Percentiles rank a stretch among this genome's conserved stretches.
phyloP scores from a whole-genome alignment of 2,888 invertebrate genomes.

The Trileptium ribeirensis region DNA sequence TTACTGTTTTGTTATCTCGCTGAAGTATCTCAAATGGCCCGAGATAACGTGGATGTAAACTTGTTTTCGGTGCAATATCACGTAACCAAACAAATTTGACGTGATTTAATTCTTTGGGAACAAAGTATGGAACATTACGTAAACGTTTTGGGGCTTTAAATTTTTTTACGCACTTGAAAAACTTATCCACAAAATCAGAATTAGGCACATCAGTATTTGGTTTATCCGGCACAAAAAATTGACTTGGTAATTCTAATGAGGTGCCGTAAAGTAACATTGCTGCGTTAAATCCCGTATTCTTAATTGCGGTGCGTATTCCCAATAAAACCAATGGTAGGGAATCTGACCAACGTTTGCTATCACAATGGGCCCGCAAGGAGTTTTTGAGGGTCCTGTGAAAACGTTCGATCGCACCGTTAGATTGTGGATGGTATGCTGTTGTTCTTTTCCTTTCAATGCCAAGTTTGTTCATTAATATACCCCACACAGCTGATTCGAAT shows the following conservation, averaged over 20 bases:
- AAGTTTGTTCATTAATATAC: too few relatives aligned
- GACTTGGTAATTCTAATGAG: background rate
- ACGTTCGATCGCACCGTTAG: background rate
- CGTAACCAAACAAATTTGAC: background rate
- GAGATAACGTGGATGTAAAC: background rate
- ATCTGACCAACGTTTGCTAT: background rate
- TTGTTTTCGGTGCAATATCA: background rate
- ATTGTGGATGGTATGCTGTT: background rate
- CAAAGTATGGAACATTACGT: background rate
- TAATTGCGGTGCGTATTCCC: background rate
- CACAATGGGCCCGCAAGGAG: background rate
- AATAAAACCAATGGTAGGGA: background rate
- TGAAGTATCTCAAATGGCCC: background rate
- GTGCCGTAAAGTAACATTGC: background rate
- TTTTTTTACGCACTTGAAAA: background rate
- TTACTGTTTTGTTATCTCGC: background rate
- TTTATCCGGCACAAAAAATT: background rate
- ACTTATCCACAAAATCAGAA: background rate
- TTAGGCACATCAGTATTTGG: background rate
- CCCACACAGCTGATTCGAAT: too few relatives aligned
- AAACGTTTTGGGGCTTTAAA: too few relatives aligned
- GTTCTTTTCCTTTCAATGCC: too few relatives aligned
- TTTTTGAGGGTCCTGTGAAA: background rate
- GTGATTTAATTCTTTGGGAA: background rate
- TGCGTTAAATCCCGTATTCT: background rate